Evolutionary conservation across 2,888 invertebrate genomes (phyloP).

Genomic region (Augiades crinisus): DNA sequence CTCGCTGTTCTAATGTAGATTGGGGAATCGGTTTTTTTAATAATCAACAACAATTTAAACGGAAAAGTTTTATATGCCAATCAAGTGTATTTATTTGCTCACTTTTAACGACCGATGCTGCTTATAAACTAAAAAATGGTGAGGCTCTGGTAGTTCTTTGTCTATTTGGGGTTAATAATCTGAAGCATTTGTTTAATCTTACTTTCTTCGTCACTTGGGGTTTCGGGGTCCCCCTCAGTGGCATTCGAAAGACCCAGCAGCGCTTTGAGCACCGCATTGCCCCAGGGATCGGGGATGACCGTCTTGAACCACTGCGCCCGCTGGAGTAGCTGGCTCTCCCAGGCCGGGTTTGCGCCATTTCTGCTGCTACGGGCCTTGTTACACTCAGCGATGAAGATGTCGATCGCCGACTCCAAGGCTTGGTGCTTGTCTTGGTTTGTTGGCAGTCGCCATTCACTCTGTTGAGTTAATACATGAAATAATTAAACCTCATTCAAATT

Average conservation of each 20-base stretch:
- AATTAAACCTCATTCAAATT: neutral
- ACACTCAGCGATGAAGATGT: constrained; percentile 57
- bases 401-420: constrained; percentile 52
- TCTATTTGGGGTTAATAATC: too few species aligned
- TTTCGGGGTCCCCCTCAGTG: constrained; percentile 44
- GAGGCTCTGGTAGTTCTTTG: too few species aligned
- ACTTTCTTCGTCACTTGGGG: constrained; percentile 64
- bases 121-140: too few species aligned
- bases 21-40: too few species aligned
- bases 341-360: constrained; percentile 51
- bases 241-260: constrained; percentile 57
- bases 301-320: constrained; percentile 81
- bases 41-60: too few species aligned
- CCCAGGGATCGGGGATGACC: constrained; percentile 77
- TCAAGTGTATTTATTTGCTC: too few species aligned
- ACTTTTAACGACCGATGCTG: too few species aligned
- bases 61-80: too few species aligned
- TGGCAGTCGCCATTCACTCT: constrained; percentile 63
- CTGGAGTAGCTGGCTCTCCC: constrained; percentile 68
- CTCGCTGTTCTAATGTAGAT: too few species aligned
- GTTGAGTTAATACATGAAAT: constrained; percentile 22
- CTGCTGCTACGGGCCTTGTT: constrained; percentile 50
- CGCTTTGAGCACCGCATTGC: constrained; percentile 76
- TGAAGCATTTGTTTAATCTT: neutral
- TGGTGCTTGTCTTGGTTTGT: constrained; percentile 49